These are phyloP conservation scores for Rhynchophorus ferrugineus DNA, from an alignment of 1,140 invertebrate species.

Conservation along the genomic window DNA sequence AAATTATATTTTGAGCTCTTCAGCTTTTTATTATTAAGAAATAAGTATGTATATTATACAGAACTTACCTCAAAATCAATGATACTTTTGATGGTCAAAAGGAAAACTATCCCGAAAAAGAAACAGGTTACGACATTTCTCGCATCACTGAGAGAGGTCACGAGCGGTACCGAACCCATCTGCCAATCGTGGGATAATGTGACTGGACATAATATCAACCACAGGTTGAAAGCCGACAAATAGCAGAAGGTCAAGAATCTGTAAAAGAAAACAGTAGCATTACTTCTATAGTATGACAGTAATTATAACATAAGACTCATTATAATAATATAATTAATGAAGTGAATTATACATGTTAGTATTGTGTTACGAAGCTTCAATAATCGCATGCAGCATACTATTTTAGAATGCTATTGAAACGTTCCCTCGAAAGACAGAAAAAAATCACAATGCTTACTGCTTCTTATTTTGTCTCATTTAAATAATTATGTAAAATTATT, in stretches of 20 bases:
- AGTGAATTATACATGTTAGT: too few species aligned
- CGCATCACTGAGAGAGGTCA: slow-evolving; percentile 59
- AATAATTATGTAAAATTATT: too few species aligned
- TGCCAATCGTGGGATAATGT: slow-evolving; percentile 80
- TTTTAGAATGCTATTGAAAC: too few species aligned
- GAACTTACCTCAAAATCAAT: slow-evolving; percentile 63
- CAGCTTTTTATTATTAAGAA: background rate
- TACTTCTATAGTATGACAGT: too few species aligned
- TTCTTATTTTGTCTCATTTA: too few species aligned
- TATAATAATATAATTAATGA: too few species aligned
- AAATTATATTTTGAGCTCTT: too few species aligned
- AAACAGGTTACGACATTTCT: slow-evolving; percentile 64
- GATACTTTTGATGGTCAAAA: slow-evolving; percentile 53
- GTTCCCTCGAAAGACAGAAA: too few species aligned
- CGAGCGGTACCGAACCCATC: slow-evolving; percentile 75
- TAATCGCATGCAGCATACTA: too few species aligned
- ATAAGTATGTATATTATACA: slow-evolving; percentile 15
- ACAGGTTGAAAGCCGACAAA: slow-evolving; percentile 71
- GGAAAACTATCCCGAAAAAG: slow-evolving; percentile 53
- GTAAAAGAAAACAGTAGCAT: slow-evolving; percentile 27
- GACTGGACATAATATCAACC: slow-evolving; percentile 69
- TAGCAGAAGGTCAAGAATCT: slow-evolving; percentile 72
- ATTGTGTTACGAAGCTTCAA: too few species aligned
- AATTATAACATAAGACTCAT: too few species aligned
- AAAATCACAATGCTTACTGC: too few species aligned